Conservation (phyloP, 2,113 vertebrate species). For the Symphodus melops region DNA sequence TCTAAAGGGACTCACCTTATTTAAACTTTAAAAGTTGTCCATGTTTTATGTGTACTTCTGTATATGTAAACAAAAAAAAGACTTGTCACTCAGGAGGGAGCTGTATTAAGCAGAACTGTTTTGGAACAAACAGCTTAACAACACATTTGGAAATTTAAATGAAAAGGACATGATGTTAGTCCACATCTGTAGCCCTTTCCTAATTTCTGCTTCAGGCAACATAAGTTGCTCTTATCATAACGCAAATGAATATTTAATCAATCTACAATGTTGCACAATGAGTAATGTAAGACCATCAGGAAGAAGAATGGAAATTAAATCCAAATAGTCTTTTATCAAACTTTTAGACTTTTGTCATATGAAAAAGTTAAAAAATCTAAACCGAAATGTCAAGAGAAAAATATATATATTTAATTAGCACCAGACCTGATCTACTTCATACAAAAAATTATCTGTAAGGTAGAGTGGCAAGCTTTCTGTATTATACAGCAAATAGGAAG, state of each 20-base stretch:
- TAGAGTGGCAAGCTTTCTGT: neutral
- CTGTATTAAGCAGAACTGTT: neutral
- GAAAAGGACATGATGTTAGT: neutral
- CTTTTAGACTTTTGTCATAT: too few species aligned
- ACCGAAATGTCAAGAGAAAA: too few species aligned
- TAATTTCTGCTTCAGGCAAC: neutral
- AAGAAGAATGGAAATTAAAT: neutral
- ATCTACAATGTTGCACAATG: neutral
- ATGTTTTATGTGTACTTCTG: neutral
- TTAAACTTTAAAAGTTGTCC: neutral
- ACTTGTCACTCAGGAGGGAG: neutral
- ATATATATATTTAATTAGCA: neutral
- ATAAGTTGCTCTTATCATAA: neutral
- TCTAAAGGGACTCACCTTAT: neutral
- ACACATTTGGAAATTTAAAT: too few species aligned
- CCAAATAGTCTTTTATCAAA: too few species aligned
- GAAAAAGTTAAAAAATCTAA: too few species aligned
- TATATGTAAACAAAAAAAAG: neutral
- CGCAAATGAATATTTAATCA: neutral
- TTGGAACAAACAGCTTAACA: neutral
- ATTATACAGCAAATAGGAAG: neutral
- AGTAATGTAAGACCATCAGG: neutral
- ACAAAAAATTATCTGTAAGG: neutral
- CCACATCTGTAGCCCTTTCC: neutral
- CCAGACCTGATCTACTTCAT: neutral